These are phyloP conservation scores for Squalus acanthias DNA, from an alignment of 2,797 vertebrate species.

Conservation along the genomic window DNA sequence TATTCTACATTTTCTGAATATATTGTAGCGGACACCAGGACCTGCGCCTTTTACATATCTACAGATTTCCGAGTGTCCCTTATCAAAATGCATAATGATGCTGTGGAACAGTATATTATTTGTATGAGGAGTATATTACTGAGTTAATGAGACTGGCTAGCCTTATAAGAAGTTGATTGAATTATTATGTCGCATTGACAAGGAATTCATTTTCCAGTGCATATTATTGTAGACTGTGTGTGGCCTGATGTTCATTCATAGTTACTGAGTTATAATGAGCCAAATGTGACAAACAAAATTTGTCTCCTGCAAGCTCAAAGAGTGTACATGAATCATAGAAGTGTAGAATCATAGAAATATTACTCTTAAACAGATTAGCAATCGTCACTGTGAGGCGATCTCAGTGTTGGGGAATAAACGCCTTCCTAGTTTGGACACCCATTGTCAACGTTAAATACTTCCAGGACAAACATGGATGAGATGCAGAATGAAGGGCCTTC, in stretches of 20 bases:
- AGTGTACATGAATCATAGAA: not conserved
- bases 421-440: not conserved
- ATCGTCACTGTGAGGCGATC: not conserved
- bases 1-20: not conserved
- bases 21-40: not conserved
- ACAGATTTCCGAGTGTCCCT: not conserved
- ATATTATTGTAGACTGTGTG: not conserved
- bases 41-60: not conserved
- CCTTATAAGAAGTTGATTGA: not conserved
- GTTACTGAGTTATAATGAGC: not conserved
- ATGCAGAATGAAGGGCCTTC: not conserved
- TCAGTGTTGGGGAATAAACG: too few species aligned
- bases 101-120: not conserved
- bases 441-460: too few species aligned
- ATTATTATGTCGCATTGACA: not conserved
- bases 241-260: not conserved
- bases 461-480: not conserved
- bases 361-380: not conserved
- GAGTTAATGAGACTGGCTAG: not conserved
- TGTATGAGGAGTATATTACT: not conserved
- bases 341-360: not conserved
- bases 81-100: not conserved
- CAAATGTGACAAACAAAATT: not conserved
- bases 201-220: not conserved
- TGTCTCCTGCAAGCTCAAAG: not conserved